phyloP scores from a whole-genome alignment of 1,140 invertebrate genomes.

The Orchestia grillus region DNA sequence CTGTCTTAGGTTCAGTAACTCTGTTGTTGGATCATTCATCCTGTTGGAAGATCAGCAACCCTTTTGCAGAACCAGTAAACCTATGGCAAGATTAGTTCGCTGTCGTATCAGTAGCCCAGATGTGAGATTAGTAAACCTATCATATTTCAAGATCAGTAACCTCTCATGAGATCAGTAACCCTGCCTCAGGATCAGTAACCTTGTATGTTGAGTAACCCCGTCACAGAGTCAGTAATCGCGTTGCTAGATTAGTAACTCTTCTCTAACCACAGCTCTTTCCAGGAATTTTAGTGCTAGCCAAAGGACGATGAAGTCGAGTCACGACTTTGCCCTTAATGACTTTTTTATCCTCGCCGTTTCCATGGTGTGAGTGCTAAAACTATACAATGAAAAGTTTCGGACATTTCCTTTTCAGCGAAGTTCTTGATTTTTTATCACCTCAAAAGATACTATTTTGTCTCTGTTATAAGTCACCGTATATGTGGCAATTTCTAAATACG shows the following conservation, averaged over 20 bases:
- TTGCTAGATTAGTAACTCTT: neutral
- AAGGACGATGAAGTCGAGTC: neutral
- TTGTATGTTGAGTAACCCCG: neutral
- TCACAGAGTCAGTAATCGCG: neutral
- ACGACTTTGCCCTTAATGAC: neutral
- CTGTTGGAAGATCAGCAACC: too few relatives aligned
- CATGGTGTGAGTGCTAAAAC: neutral
- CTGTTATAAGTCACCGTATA: too few relatives aligned
- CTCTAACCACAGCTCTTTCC: neutral
- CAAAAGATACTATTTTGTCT: too few relatives aligned
- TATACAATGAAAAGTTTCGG: neutral
- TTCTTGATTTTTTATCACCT: neutral
- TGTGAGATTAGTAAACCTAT: neutral
- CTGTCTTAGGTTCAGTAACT: too few relatives aligned
- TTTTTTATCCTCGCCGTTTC: neutral
- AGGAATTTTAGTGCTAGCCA: neutral
- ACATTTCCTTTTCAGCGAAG: neutral
- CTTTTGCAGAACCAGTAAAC: neutral
- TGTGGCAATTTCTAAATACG: neutral
- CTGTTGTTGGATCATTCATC: neutral
- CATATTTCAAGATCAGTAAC: neutral
- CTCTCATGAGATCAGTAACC: neutral
- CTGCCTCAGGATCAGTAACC: neutral
- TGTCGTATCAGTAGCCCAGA: neutral
- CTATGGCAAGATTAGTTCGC: neutral